Evolutionary conservation across 35 echinoderm and acorn worm genomes (phyloP), one percentile per base, ranked within the genome.

Genomic region (Apostichopus japonicus): DNA sequence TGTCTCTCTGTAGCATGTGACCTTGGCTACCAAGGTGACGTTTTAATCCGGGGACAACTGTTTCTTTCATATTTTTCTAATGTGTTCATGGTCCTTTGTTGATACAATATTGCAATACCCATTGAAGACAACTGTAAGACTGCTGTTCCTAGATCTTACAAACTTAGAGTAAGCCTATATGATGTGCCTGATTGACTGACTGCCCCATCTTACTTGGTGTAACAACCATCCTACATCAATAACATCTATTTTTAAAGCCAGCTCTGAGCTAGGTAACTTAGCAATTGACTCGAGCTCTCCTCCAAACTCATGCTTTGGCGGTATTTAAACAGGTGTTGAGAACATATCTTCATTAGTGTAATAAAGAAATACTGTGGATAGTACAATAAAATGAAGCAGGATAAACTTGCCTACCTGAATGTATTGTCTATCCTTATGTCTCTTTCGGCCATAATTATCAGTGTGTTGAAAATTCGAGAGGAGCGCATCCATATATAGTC

Each of bases 301-400:
- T 23, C 92, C 65, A 93, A 86, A 93, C 56, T 93, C 80, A 86
- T 93, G 91, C 61, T 93, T 93, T 72, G 56, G 78, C 0, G 56
- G 56, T 87, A n/a, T 93, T 93, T 53, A 81, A 70, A 93, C 80
- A 87, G 62, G 83, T 5, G 92, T 44, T 4, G 0, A 44, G 33
- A 44, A 44, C 33, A 44, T 44, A 44, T 44, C 33, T 4, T 44
- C 33, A 44, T 44, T 44, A 44, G 33, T 44, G 33, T 44, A 44
- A 44, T 44, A 4, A 44, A 44, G 33, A 44, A 44, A 44, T 44
- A 44, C 33, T 44, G 33, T 44, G 2, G 33, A 44, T 4, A 44
- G 33, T 44, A 44, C 33, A 44, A 44, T 44, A 0, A 44, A 44
- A 44, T 44, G 33, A 44, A 1, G 33, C 4, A 44, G 2, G 33